Evolutionary conservation across 2,797 vertebrate species (phyloP).

Genomic region (Loris lydekkerianus): DNA sequence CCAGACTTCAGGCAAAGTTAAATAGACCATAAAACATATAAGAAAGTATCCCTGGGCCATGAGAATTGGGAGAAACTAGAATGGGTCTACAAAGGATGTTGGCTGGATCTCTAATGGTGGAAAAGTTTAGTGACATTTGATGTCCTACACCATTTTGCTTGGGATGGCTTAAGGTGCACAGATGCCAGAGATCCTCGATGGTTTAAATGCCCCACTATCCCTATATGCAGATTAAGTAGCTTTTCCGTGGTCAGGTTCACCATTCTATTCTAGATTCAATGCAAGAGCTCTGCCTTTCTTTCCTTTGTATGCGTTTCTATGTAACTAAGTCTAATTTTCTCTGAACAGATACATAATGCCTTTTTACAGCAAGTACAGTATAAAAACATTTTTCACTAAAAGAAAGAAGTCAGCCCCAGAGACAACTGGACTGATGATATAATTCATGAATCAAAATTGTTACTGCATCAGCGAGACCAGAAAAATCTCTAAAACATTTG

Average conservation of each 20-base stretch:
- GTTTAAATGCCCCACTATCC: not conserved
- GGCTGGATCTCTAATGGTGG: slow-evolving; percentile 12
- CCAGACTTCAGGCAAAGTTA: slow-evolving; percentile 83
- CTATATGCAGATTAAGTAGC: slow-evolving; percentile 17
- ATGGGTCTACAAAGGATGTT: slow-evolving; percentile 45
- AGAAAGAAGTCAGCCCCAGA: not conserved
- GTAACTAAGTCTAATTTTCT: not conserved
- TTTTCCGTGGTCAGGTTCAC: not conserved
- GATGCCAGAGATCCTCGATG: not conserved
- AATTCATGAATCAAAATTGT: not conserved
- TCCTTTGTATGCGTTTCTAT: slow-evolving; percentile 8
- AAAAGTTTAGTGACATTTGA: slow-evolving; percentile 50
- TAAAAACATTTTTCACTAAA: not conserved
- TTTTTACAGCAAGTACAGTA: not conserved
- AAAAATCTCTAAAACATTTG: not conserved
- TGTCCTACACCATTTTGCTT: not conserved
- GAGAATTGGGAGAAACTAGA: slow-evolving; percentile 70
- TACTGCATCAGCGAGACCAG: not conserved
- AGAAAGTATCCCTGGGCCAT: slow-evolving; percentile 69
- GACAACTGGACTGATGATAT: not conserved
- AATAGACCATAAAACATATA: slow-evolving; percentile 82
- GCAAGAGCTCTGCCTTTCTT: not conserved
- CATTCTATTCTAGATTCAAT: not conserved
- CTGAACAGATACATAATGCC: not conserved
- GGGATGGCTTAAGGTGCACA: slow-evolving; percentile 1